Evolutionary conservation across 2,797 vertebrate species (phyloP), one percentile per base, ranked within the genome.

Genomic region (Dryobates pubescens): DNA sequence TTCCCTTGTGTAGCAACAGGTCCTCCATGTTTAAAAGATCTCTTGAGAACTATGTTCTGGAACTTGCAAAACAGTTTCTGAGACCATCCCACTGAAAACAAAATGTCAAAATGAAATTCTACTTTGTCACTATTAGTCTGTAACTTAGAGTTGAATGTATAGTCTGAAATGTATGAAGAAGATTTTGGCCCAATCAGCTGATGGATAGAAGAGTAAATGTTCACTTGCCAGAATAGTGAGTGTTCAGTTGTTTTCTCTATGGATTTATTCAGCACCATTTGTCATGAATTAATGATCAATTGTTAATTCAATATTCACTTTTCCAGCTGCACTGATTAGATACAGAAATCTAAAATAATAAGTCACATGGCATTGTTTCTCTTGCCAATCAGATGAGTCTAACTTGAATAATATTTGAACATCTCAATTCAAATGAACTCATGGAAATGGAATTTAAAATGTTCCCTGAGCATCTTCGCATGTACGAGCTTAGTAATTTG

Each of bases 211-310:
- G 36, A 87, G 59, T 75, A 79, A 92, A 82, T 78, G 53, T 92
- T 91, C 96, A 70, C 65, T 93, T 94, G 95, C 93, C 91, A 96
- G 93, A 85, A 91, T 69, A 91, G 47, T 80, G 81, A 95, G 65
- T 87, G 76, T 78, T 89, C 92, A 85, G 72, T 96, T 92, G 89
- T 91, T 92, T 94, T 67, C 90, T 88, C 90, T 77, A 45, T 74
- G 82, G 91, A 79, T 93, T 92, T 94, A 90, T 92, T 95, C 92
- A 94, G 85, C 23, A 64, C 80, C 82, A 88, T 95, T 96, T 96
- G 93, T 82, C 93, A 92, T 89, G 94, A 92, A 93, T 94, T 95
- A 95, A 94, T 90, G 93, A 96, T 94, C 94, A 96, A 95, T 93
- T 94, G 90, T 96, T 94, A 94, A 94, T 93, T 94, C 89, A 83